phyloP scores from a whole-genome alignment of 37 sponge, comb jelly and placozoan species.

The Corticium candelabrum region DNA sequence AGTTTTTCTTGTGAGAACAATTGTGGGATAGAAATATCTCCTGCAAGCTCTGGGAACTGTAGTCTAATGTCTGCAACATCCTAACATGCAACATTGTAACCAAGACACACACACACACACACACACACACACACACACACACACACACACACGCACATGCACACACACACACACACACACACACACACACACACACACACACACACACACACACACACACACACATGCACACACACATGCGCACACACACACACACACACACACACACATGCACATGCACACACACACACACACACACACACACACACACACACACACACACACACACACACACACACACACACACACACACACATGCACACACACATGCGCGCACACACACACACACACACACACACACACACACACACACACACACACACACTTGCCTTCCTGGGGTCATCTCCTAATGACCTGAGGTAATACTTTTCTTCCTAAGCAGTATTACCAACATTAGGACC shows the following conservation, averaged over 20 bases:
- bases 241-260: too few relatives aligned
- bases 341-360: too few relatives aligned
- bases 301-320: too few relatives aligned
- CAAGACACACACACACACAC: background rate
- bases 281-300: too few relatives aligned
- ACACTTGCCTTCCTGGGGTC: conserved; percentile 60
- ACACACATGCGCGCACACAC: too few relatives aligned
- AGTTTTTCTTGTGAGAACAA: conserved; percentile 35
- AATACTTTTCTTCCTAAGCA: conserved; percentile 70
- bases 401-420: background rate
- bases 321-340: too few relatives aligned
- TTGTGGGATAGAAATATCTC: conserved; percentile 55
- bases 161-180: background rate
- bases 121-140: background rate
- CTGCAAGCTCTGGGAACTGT: conserved; percentile 63
- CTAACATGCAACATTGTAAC: conserved; percentile 12
- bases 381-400: too few relatives aligned
- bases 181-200: background rate
- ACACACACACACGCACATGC: background rate
- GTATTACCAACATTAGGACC: background rate
- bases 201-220: background rate
- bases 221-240: background rate
- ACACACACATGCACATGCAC: background rate
- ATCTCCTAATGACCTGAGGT: conserved; percentile 59
- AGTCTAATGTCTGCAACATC: conserved; percentile 60